phyloP scores from a whole-genome alignment of 2,888 invertebrate genomes.

The Halictus ligatus region DNA sequence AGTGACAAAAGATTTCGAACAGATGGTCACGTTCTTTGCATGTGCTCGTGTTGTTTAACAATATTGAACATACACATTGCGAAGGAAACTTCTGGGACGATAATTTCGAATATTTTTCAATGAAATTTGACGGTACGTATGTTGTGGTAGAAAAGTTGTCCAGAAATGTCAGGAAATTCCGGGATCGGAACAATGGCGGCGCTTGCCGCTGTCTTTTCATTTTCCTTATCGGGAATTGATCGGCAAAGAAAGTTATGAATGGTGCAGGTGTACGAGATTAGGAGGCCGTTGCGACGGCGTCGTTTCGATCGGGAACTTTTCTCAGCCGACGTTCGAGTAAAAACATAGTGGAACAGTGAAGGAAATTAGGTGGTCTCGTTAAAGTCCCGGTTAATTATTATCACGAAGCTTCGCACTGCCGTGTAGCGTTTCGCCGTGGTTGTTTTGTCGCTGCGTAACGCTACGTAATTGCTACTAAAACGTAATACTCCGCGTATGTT shows the following conservation, averaged over 20 bases:
- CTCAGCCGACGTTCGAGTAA: neutral
- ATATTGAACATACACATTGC: too few relatives aligned
- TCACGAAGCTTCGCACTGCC: neutral
- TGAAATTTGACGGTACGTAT: too few relatives aligned
- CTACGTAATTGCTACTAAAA: neutral
- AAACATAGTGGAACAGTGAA: constrained; percentile 1
- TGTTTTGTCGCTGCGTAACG: neutral
- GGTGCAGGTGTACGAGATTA: constrained; percentile 67
- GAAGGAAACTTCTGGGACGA: too few relatives aligned
- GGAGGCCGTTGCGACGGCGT: constrained; percentile 18
- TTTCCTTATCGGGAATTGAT: constrained; percentile 69
- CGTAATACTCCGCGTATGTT: neutral
- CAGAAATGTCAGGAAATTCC: too few relatives aligned
- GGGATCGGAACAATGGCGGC: too few relatives aligned
- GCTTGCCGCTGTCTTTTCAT: constrained; percentile 45
- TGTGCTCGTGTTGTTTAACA: too few relatives aligned
- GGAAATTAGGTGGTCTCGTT: constrained; percentile 14
- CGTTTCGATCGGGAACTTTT: neutral
- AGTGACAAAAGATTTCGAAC: too few relatives aligned
- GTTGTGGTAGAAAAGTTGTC: too few relatives aligned
- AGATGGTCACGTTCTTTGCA: too few relatives aligned
- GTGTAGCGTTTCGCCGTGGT: neutral
- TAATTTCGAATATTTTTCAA: too few relatives aligned
- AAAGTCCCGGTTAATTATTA: constrained; percentile 38
- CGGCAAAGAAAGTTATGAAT: constrained; percentile 62